phyloP scores from a whole-genome alignment of 2,888 invertebrate species.

The Altica lythri region DNA sequence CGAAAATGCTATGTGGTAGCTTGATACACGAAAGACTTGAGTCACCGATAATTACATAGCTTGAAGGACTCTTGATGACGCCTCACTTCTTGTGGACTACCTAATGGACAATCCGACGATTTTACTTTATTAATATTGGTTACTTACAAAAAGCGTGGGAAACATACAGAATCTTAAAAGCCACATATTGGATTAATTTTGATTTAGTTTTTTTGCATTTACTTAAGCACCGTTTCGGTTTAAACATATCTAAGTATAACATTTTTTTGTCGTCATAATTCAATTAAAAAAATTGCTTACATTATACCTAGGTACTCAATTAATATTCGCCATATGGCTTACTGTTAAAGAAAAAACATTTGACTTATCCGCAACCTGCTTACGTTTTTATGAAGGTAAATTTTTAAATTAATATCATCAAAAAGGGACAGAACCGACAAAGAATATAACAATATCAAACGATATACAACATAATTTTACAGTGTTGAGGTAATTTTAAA shows the following conservation, averaged over 20 bases:
- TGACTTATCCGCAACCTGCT: constrained; percentile 5
- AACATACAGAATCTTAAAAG: no score
- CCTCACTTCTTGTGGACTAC: not conserved
- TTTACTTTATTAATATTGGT: not conserved
- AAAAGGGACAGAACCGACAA: constrained; percentile 19
- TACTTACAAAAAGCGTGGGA: no score
- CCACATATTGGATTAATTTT: no score
- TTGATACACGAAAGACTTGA: not conserved
- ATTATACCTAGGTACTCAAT: no score
- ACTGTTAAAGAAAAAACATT: no score
- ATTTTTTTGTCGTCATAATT: no score
- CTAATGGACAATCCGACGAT: constrained; percentile 2
- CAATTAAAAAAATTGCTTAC: no score
- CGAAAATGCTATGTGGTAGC: constrained; percentile 3
- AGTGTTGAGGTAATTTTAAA: constrained; percentile 20
- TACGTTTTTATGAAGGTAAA: constrained; percentile 18
- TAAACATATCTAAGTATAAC: no score
- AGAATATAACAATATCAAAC: constrained; percentile 16
- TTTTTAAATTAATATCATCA: constrained; percentile 32
- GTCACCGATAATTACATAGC: not conserved
- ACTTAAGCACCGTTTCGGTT: no score
- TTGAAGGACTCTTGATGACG: not conserved
- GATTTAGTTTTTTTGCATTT: no score
- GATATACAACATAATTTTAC: constrained; percentile 25
- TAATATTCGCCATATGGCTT: no score